phyloP scores from a whole-genome alignment of 2,113 vertebrate genomes.

The Ardeotis arabs region DNA sequence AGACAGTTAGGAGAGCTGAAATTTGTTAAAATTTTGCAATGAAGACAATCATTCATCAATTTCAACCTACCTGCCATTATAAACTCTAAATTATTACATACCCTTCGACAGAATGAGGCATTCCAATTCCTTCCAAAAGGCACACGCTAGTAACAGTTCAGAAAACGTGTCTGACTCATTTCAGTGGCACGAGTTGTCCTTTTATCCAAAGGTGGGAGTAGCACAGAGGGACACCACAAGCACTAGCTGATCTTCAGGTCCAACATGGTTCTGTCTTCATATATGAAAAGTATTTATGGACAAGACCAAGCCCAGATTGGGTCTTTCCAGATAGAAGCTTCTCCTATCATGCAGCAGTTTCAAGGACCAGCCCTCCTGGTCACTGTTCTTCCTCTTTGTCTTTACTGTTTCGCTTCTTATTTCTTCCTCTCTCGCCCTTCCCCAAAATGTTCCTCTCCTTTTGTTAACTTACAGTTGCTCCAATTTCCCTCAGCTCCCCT shows the following conservation, averaged over 20 bases:
- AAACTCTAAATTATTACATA: background rate
- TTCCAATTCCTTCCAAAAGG: background rate
- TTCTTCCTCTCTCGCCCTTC: background rate
- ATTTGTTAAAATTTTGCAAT: background rate
- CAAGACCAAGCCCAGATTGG: background rate
- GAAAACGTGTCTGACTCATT: background rate
- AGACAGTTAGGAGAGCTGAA: background rate
- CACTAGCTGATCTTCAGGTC: background rate
- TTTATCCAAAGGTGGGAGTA: background rate
- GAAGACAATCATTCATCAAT: background rate
- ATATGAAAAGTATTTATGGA: background rate
- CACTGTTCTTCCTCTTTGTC: background rate
- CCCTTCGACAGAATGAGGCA: background rate
- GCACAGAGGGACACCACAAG: background rate
- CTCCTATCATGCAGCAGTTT: background rate
- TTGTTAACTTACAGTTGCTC: background rate
- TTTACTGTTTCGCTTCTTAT: background rate
- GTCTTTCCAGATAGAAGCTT: background rate
- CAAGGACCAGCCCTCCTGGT: background rate
- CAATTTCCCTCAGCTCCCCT: background rate
- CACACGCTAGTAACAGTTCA: background rate
- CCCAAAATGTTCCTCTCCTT: background rate
- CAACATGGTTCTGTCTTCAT: background rate
- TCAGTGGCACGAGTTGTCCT: background rate
- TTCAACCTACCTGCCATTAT: background rate